These are phyloP conservation scores for Sternarchorhynchus goeldii DNA, from an alignment of 2,797 vertebrate genomes.

Conservation along the genomic window DNA sequence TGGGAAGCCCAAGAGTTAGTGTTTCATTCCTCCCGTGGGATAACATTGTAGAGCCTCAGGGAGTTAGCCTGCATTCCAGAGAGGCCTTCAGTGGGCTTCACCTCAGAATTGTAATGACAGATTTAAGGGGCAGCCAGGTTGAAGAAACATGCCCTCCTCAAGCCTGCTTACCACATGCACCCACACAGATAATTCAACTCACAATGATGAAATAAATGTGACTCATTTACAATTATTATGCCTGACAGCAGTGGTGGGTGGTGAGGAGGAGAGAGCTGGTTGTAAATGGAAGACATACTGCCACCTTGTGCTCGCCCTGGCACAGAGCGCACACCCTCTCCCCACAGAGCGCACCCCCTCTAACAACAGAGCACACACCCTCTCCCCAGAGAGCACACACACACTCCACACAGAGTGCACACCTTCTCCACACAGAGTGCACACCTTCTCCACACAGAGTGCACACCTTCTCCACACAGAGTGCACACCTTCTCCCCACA, in stretches of 20 bases:
- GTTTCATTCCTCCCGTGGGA: neutral
- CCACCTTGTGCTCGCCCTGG: constrained; percentile 35
- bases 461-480: no score
- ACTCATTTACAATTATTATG: neutral
- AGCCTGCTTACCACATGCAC: no score
- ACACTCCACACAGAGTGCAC: no score
- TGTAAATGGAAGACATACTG: constrained; percentile 20
- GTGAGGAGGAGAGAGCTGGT: constrained; percentile 13
- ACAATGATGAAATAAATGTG: neutral
- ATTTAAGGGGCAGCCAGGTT: constrained; percentile 2
- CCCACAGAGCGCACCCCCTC: no score
- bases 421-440: no score
- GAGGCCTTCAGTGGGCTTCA: neutral
- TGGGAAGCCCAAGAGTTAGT: neutral
- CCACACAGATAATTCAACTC: neutral
- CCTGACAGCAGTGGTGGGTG: neutral
- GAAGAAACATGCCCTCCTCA: no score
- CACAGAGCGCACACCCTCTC: neutral
- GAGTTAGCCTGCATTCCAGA: constrained; percentile 12
- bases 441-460: no score
- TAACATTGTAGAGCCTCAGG: neutral
- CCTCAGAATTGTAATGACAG: neutral
- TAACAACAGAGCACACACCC: no score
- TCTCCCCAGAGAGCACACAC: no score
- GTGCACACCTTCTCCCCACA: no score